Conservation (phyloP, 2,888 invertebrate species). For the Oligia latruncula region DNA sequence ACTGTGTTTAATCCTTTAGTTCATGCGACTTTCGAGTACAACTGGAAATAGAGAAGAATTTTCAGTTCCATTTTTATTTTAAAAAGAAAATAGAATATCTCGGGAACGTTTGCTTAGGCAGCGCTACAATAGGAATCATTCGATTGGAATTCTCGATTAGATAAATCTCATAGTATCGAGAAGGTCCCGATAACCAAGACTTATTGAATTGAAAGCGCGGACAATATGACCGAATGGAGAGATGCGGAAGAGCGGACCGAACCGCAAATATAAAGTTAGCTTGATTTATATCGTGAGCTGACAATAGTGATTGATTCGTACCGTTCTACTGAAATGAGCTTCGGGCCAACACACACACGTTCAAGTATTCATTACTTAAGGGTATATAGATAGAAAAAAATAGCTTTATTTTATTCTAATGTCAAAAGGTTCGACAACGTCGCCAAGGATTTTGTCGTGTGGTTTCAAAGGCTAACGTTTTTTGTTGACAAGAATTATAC, state of each 20-base stretch:
- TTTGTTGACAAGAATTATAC: background rate
- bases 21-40: conserved; percentile 18
- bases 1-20: conserved; percentile 34
- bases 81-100: conserved; percentile 40
- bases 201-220: conserved; percentile 64
- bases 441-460: background rate
- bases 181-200: conserved; percentile 63
- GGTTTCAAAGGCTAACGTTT: conserved; percentile 1
- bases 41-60: conserved; percentile 25
- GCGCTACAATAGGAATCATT: conserved; percentile 55
- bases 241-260: conserved; percentile 51
- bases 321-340: conserved; percentile 30
- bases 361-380: conserved; percentile 41
- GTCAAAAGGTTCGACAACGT: conserved; percentile 2
- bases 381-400: conserved; percentile 18
- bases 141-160: conserved; percentile 64
- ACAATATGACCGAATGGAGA: conserved; percentile 57
- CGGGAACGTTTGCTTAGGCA: conserved; percentile 51
- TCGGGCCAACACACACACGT: conserved; percentile 7
- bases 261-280: conserved; percentile 62
- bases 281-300: conserved; percentile 63
- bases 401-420: conserved; percentile 12
- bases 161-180: conserved; percentile 64
- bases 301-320: conserved; percentile 61
- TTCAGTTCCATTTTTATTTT: conserved; percentile 39